phyloP scores from a whole-genome alignment of 2,797 vertebrate genomes.

The Notolabrus celidotus region DNA sequence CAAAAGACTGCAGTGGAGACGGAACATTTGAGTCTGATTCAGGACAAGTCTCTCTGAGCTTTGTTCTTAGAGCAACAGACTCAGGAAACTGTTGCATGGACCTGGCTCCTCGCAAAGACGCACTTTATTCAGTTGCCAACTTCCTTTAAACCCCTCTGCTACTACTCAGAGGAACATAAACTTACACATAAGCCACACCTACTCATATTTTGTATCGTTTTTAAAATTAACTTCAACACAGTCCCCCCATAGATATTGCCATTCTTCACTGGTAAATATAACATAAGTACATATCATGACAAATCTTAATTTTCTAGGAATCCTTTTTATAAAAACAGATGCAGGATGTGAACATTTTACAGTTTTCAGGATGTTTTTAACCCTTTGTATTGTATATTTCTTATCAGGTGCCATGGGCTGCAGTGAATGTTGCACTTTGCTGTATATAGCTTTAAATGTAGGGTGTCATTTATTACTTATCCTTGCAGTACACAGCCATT shows the following conservation, averaged over 20 bases:
- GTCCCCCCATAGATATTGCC: conserved; percentile 6
- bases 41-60: conserved; percentile 35
- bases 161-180: not conserved
- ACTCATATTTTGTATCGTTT: conserved; percentile 21
- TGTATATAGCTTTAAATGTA: conserved; percentile 25
- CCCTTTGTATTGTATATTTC: conserved; percentile 14
- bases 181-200: not conserved
- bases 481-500: not conserved
- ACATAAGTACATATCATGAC: not conserved
- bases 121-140: conserved; percentile 53
- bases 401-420: conserved; percentile 13
- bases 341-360: conserved; percentile 4
- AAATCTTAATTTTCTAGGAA: conserved; percentile 28
- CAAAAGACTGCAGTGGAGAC: conserved; percentile 37
- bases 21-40: conserved; percentile 56
- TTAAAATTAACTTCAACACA: not conserved
- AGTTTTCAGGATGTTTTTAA: conserved; percentile 14
- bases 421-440: conserved; percentile 21
- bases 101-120: conserved; percentile 44
- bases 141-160: not conserved
- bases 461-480: conserved; percentile 28
- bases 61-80: conserved; percentile 40
- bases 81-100: conserved; percentile 31
- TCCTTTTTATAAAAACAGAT: not conserved
- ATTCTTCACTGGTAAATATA: conserved; percentile 6